phyloP scores from a whole-genome alignment of 2,797 vertebrate genomes.

The Propithecus deckenii region DNA sequence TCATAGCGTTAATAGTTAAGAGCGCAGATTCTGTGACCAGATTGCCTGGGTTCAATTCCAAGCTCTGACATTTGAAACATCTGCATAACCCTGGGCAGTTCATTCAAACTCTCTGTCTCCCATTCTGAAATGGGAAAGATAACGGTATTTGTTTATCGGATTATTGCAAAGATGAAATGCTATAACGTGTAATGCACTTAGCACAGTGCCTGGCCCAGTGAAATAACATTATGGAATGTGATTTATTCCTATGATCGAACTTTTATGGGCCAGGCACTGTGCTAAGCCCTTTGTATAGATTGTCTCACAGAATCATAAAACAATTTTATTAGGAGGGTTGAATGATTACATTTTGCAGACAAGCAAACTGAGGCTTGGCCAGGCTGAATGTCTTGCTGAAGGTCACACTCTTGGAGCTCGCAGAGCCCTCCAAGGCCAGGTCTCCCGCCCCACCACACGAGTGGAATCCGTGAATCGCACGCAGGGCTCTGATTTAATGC shows the following conservation, averaged over 20 bases:
- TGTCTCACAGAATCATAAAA: neutral
- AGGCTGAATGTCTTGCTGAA: neutral
- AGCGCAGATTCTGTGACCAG: neutral
- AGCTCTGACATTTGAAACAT: neutral
- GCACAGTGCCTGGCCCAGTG: neutral
- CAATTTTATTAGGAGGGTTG: too few relatives aligned
- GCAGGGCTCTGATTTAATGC: neutral
- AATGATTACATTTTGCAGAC: neutral
- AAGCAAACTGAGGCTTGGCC: neutral
- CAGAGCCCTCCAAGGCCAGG: too few relatives aligned
- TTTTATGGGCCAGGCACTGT: neutral
- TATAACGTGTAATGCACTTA: accelerated
- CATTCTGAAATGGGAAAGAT: neutral
- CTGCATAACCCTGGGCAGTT: too few relatives aligned
- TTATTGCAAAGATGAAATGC: neutral
- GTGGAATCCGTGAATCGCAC: accelerated
- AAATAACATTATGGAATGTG: neutral
- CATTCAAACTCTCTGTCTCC: neutral
- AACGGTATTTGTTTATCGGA: accelerated
- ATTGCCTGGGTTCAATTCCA: neutral
- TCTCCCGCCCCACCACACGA: accelerated
- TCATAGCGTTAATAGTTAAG: neutral
- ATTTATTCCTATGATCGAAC: neutral
- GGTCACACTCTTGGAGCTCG: neutral
- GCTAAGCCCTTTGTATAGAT: neutral